These are phyloP conservation scores for Nasonia vitripennis DNA, from an alignment of 1,140 invertebrate genomes.

Conservation along the genomic window DNA sequence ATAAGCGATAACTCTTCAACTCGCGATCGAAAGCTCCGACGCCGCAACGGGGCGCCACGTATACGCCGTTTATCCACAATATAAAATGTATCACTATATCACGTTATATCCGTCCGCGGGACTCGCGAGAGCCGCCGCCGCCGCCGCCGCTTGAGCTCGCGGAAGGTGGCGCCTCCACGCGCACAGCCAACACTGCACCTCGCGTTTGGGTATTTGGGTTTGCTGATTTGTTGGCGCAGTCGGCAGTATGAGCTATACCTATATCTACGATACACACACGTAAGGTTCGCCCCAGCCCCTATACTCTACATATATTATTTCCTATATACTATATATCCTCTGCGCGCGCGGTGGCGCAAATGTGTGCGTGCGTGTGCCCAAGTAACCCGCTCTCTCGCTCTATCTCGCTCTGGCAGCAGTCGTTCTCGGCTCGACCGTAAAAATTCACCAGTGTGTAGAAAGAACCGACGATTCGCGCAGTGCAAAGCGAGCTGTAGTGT, in stretches of 20 bases:
- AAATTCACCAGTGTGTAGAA: constrained; percentile 48
- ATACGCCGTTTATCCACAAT: too few species aligned
- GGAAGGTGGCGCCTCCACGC: background rate
- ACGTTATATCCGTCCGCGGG: too few species aligned
- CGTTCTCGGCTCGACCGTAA: constrained; percentile 27
- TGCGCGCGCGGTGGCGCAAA: background rate
- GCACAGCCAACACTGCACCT: background rate
- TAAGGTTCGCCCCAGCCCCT: too few species aligned
- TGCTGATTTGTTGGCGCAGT: background rate
- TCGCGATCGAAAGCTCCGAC: too few species aligned
- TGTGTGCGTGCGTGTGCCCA: background rate
- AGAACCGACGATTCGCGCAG: constrained; percentile 45
- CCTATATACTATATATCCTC: background rate
- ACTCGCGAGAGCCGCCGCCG: too few species aligned
- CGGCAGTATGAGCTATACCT: background rate
- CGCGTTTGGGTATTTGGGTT: background rate
- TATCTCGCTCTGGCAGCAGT: background rate
- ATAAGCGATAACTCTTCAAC: too few species aligned
- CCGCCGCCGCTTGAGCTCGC: background rate
- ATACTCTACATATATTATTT: background rate
- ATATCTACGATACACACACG: too few species aligned
- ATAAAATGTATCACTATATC: too few species aligned
- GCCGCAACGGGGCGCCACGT: too few species aligned
- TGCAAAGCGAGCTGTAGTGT: constrained; percentile 35
- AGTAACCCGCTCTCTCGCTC: constrained; percentile 4